phyloP scores from a whole-genome alignment of 2,113 vertebrate species.

The Sigmodon hispidus region DNA sequence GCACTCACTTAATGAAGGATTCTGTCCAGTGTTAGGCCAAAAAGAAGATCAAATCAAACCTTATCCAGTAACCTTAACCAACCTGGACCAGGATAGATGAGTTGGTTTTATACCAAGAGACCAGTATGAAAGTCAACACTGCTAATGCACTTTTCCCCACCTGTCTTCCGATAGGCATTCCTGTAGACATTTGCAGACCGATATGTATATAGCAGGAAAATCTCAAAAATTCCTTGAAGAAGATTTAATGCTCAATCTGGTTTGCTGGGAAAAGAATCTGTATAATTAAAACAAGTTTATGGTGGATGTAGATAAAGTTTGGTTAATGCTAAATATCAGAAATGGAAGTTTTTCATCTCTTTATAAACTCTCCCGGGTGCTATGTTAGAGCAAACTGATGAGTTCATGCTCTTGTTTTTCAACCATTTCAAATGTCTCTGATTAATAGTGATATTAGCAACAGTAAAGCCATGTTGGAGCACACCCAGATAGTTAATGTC shows the following conservation, averaged over 20 bases:
- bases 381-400: not conserved
- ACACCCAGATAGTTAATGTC: not conserved
- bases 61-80: not conserved
- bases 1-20: not conserved
- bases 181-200: not conserved
- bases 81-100: not conserved
- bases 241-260: conserved; percentile 3
- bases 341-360: conserved; percentile 14
- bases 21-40: not conserved
- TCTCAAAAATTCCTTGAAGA: not conserved
- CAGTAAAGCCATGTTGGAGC: not conserved
- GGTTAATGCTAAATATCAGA: not conserved
- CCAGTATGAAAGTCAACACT: not conserved
- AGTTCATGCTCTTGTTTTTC: not conserved
- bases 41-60: not conserved
- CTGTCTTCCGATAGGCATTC: not conserved
- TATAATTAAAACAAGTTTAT: not conserved
- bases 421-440: conserved; percentile 24
- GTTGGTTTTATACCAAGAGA: not conserved
- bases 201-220: not conserved
- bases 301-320: not conserved
- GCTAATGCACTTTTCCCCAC: not conserved
- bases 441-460: not conserved
- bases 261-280: conserved; percentile 31
- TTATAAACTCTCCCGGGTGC: not conserved